These are phyloP conservation scores for Drosophila orosa DNA, from an alignment of 1,140 invertebrate species.

Conservation along the genomic window DNA sequence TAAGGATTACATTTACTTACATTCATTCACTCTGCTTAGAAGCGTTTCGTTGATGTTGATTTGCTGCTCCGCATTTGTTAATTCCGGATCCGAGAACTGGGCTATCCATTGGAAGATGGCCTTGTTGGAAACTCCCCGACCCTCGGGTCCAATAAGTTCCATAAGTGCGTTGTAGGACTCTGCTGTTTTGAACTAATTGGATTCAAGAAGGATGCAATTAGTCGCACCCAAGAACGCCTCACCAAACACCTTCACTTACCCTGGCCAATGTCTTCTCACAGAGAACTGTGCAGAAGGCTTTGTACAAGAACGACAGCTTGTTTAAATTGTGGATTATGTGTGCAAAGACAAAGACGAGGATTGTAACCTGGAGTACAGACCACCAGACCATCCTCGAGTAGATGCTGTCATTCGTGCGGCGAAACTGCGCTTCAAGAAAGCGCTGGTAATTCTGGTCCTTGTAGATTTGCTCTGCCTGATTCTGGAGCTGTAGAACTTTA, in stretches of 20 bases:
- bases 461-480: conserved; percentile 99
- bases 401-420: conserved; percentile 98
- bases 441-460: conserved; percentile 99
- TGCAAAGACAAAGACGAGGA: conserved; percentile 91
- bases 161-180: conserved; percentile 6
- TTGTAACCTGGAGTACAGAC: conserved; percentile 95
- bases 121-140: not conserved
- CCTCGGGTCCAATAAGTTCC: not conserved
- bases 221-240: not conserved
- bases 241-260: not conserved
- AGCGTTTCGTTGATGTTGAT: not conserved
- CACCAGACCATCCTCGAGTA: conserved; percentile 98
- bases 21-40: conserved; percentile 7
- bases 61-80: not conserved
- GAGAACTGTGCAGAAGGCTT: not conserved
- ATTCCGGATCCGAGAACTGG: not conserved
- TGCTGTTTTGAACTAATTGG: conserved; percentile 6
- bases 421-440: conserved; percentile 98
- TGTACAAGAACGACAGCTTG: not conserved
- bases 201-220: not conserved
- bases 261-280: not conserved
- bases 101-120: conserved; percentile 2
- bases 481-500: conserved; percentile 96
- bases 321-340: not conserved
- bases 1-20: not conserved